Percentiles rank a stretch among this genome's conserved stretches.
Evolutionary conservation across 2,797 vertebrate genomes (phyloP).

Genomic region (Lacerta agilis): DNA sequence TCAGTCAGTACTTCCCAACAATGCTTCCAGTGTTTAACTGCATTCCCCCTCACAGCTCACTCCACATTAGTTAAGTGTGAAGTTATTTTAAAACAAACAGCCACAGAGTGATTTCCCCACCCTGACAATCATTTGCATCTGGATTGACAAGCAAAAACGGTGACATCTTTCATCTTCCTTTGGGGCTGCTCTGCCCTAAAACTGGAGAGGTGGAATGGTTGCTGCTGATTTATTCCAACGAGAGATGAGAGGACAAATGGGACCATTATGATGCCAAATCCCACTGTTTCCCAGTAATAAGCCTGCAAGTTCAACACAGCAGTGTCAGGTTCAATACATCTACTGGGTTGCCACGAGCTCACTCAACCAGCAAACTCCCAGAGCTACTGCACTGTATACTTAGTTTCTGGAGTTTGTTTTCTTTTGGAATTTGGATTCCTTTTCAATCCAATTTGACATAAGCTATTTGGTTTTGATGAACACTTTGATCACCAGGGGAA

Average conservation of each 20-base stretch:
- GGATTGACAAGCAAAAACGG: not conserved
- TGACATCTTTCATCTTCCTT: slow-evolving; percentile 5
- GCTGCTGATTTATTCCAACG: slow-evolving; percentile 43
- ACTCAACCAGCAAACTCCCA: slow-evolving; percentile 27
- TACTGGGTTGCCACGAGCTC: slow-evolving; percentile 14
- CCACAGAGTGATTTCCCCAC: not conserved
- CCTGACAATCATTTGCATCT: not conserved
- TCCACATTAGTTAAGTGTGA: not conserved
- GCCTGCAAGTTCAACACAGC: slow-evolving; percentile 44
- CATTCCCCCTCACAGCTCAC: not conserved
- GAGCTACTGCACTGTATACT: slow-evolving; percentile 21
- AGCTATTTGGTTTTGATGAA: slow-evolving; percentile 50
- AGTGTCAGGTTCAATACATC: slow-evolving; percentile 39
- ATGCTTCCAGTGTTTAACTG: not conserved
- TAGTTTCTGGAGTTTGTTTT: slow-evolving; percentile 40
- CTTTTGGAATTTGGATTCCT: slow-evolving; percentile 22
- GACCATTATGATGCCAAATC: slow-evolving; percentile 40
- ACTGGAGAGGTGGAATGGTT: slow-evolving; percentile 34
- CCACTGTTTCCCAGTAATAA: slow-evolving; percentile 37
- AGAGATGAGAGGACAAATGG: slow-evolving; percentile 1
- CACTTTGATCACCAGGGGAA: slow-evolving; percentile 62
- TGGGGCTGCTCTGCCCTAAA: slow-evolving; percentile 7
- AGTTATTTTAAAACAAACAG: not conserved
- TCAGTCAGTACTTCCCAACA: not conserved
- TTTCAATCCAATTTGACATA: slow-evolving; percentile 38